Evolutionary conservation across 2,888 invertebrate species (phyloP), one percentile per base, ranked within the genome.

Genomic region (Steromphala cineraria): DNA sequence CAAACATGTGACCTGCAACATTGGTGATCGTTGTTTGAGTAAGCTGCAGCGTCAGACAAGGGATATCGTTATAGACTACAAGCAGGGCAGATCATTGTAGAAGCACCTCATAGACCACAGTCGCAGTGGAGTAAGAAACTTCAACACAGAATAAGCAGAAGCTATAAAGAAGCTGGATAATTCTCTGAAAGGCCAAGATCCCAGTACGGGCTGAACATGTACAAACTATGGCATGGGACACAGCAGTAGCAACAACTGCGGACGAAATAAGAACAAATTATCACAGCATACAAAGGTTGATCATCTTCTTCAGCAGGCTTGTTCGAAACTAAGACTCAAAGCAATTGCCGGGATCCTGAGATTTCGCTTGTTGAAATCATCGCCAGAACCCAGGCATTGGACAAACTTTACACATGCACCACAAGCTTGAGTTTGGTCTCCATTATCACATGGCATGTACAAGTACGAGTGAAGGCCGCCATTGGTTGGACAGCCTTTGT

Each of bases 281-380:
- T 71, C 71, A 71, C 71, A 71, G 71, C 71, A 71, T 71, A 71
- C 71, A 71, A 40, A 71, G 36, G 36, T 71, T 36, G 71, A 71
- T 71, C 36, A 71, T 71, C 71, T 4, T 36, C 62, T 36, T 71
- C 71, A 71, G 71, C 71, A 71, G 71, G 71, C 71, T 31, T 36
- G 36, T 36, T 71, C 19, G 4, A 40, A 31, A 71, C 46, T 46
- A 46, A 46, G 46, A 46, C 46, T 46, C 46, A 46, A 46, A 46
- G 46, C 46, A 13, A 10, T n/a, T 1, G 46, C 46, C 46, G 13
- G 46, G 46, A 36, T 46, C 46, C 46, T 10, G 10, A 46, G 46
- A 46, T 46, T 46, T 46, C 46, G 1, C 1, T 46, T 46, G 4
- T 46, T 4, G 46, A 46, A 46, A 46, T 46, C 46, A 15, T 19